Conservation (phyloP, 2,113 vertebrate species). For the Pelecanus crispus region DNA sequence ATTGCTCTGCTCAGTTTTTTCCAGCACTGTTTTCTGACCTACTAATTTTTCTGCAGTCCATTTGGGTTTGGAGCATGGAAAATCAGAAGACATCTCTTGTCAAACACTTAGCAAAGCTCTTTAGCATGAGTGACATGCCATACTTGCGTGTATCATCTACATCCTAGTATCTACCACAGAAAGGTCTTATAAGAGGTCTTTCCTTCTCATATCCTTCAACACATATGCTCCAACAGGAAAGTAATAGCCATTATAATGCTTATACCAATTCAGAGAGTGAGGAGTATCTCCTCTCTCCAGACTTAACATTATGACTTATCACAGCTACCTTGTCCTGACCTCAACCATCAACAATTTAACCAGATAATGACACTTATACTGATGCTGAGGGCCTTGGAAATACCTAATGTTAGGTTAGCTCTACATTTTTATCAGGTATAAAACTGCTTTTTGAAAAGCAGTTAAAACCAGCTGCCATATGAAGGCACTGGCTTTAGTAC, state of each 20-base stretch:
- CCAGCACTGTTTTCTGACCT: neutral
- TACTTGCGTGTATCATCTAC: neutral
- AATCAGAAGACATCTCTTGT: neutral
- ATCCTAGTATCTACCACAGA: neutral
- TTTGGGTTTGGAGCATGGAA: neutral
- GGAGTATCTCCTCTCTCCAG: neutral
- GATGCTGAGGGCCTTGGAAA: neutral
- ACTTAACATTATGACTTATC: neutral
- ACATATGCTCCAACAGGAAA: neutral
- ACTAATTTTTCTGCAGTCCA: neutral
- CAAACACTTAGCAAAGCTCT: neutral
- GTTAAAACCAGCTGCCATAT: neutral
- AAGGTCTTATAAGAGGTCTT: neutral
- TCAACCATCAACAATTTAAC: neutral
- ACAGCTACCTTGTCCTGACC: neutral
- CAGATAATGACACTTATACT: neutral
- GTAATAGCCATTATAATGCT: neutral
- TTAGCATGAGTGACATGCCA: neutral
- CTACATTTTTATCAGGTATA: neutral
- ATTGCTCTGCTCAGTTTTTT: neutral
- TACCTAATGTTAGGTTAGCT: neutral
- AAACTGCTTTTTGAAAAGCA: neutral
- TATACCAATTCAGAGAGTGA: neutral
- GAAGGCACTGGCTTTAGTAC: neutral
- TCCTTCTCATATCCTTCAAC: neutral